Evolutionary conservation across 2,888 invertebrate species (phyloP), one percentile per base, ranked within the genome.

Genomic region (Phyto melanocephala): DNA sequence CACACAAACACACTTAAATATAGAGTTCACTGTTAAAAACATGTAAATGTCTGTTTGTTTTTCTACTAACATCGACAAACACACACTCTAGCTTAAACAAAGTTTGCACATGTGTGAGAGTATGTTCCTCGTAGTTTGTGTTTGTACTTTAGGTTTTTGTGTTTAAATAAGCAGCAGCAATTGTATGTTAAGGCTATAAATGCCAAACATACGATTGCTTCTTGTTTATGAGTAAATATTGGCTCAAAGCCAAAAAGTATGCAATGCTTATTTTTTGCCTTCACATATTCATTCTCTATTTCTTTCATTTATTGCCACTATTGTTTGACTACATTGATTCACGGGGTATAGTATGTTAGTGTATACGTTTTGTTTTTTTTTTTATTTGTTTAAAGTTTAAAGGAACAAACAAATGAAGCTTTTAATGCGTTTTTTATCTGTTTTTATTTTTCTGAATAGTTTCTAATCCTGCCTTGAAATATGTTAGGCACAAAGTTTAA

Each of bases 151-250:
- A 54, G 52, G 58, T 52, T 47, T 56, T 54, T 70, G 65, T 72
- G 65, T 71, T 71, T 67, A 50, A 76, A 67, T 67, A 74, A 80
- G 80, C 70, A 72, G 65, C 77, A 72, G 76, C 81, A 72, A 62
- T 58, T 79, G 79, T 75, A 65, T 75, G 79, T 75, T 79, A 65
- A 79, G 82, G 75, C 79, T 82, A 82, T 71, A 82, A 79, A 82
- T 82, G 82, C 82, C 82, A 79, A 75, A 82, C 77, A 72, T 77
- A 77, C 74, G 74, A 82, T 58, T 75, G 78, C 65, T 75, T 70
- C 75, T 82, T 82, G 82, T 82, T 82, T 82, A 82, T 82, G 79
- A 70, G 82, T 79, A 82, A 82, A 82, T 75, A 79, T 71, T 82
- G 82, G 82, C 82, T 50, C 42, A 75, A 70, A 63, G 82, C 82